A percentile compares a stretch with the other conserved stretches of the same genome.
Evolutionary conservation across 2,797 vertebrate species (phyloP).

Genomic region (Dendrocincla tyrannina): DNA sequence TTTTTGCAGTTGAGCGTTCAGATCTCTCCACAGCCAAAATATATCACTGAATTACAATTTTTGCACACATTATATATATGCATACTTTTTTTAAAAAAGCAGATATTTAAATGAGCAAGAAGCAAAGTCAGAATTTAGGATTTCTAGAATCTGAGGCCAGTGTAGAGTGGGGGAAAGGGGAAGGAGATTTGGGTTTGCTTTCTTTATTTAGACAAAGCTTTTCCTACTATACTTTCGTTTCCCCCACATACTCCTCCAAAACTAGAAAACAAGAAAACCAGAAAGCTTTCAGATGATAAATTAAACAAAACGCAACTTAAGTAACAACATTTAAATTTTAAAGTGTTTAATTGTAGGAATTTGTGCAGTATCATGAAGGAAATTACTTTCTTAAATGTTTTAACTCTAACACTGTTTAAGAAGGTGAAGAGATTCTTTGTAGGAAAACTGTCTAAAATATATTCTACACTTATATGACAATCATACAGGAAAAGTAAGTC

Average conservation of each 20-base stretch:
- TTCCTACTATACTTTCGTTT: background rate
- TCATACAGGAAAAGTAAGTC: background rate
- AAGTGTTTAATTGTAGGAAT: background rate
- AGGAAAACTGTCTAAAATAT: background rate
- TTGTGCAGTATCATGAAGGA: background rate
- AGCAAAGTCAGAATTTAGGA: background rate
- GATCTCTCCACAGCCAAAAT: background rate
- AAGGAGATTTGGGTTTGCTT: background rate
- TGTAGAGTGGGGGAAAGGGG: rapidly evolving
- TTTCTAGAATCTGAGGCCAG: background rate
- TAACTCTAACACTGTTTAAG: background rate
- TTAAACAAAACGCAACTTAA: background rate
- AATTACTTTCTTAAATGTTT: background rate
- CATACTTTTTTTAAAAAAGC: background rate
- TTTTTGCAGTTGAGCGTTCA: slow-evolving; percentile 32
- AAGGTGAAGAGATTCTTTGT: background rate
- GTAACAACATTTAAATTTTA: background rate
- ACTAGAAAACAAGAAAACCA: background rate
- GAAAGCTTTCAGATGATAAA: background rate
- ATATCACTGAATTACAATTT: background rate
- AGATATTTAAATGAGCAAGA: background rate
- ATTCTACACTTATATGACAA: background rate
- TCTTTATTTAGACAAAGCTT: background rate
- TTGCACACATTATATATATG: background rate
- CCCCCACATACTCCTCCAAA: background rate